Base-by-base conservation (phyloP, 2,797 vertebrate genomes). In the Poecile montanus region DNA sequence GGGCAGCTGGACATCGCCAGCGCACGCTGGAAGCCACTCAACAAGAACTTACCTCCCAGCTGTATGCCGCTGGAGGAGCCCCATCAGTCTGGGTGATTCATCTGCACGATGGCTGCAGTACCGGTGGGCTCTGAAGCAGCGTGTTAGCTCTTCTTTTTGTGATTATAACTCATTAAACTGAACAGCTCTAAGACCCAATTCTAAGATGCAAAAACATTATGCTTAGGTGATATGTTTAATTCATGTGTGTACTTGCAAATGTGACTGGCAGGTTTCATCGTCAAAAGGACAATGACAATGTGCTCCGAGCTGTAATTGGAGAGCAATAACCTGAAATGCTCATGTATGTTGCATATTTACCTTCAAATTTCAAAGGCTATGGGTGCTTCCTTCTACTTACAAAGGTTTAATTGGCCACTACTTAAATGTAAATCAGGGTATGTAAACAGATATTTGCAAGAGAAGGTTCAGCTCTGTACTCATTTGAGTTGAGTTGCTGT, bases 361-460 rank as follows among this genome's bases (percentile, higher is more conserved):
- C 22, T 82, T 57, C 16, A 85, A 36, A 92, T 86, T 93, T 94
- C 61, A 91, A 91, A 95, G 68, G 57, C 45, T 91, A 40, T 60
- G 27, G 25, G 38, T 76, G 50, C 34, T 81, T 78, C 36, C 40
- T 83, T 87, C 61, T 80, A 54, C 65, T 89, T 89, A 68, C 16
- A 80, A 91, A 76, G 57, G 50, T 61, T 94, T 95, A 96, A 95
- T 95, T 95, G 45, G 74, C 65, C 57, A 74, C 30, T 83, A 47
- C 90, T 94, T 95, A 95, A 79, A 95, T 58, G 61, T 74, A 92
- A 94, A 89, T 93, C 65, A 80, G 74, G 30, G 22, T 74, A 65
- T 83, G 86, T 92, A 94, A 95, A 91, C 84, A 95, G 71, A 79
- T 71, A 84, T 74, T 89, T 95, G 76, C 79, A 93, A 91, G 62